A percentile compares a stretch with the other conserved stretches of the same genome.
Evolutionary conservation across 1,140 invertebrate species (phyloP).

Genomic region (Pseudomyrmex sp.): DNA sequence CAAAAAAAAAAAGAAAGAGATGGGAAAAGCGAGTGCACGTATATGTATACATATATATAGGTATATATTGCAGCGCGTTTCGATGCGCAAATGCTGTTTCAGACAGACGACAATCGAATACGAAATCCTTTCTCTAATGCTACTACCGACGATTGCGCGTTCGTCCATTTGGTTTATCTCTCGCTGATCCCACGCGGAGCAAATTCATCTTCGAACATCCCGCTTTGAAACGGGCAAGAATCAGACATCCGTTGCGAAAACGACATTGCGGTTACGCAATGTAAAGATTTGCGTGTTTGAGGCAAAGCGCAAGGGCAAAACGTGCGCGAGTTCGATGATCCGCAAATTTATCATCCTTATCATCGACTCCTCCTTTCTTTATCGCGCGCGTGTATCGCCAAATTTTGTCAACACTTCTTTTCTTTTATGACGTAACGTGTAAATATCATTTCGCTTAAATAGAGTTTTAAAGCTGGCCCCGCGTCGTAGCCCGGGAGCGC

Average conservation of each 20-base stretch:
- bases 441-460: slow-evolving; percentile 33
- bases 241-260: background rate
- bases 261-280: no score
- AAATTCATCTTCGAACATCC: slow-evolving; percentile 5
- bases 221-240: slow-evolving; percentile 17
- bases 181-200: slow-evolving; percentile 13
- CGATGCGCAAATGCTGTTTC: slow-evolving; percentile 63
- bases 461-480: slow-evolving; percentile 30
- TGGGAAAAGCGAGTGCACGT: background rate
- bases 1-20: slow-evolving; percentile 24
- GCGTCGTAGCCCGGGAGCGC: slow-evolving; percentile 31
- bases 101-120: slow-evolving; percentile 70
- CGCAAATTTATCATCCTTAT: no score
- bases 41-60: slow-evolving; percentile 47
- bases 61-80: background rate
- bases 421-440: slow-evolving; percentile 15
- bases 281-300: no score
- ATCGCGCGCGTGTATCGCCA: no score
- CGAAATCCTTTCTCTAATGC: slow-evolving; percentile 69
- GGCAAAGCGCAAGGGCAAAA: no score
- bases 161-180: slow-evolving; percentile 41
- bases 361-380: no score
- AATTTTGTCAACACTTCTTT: no score
- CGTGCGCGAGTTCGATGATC: no score
- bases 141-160: slow-evolving; percentile 42